Base-by-base conservation (phyloP, 2,113 vertebrate species). In the Cheirogaleus medius region DNA sequence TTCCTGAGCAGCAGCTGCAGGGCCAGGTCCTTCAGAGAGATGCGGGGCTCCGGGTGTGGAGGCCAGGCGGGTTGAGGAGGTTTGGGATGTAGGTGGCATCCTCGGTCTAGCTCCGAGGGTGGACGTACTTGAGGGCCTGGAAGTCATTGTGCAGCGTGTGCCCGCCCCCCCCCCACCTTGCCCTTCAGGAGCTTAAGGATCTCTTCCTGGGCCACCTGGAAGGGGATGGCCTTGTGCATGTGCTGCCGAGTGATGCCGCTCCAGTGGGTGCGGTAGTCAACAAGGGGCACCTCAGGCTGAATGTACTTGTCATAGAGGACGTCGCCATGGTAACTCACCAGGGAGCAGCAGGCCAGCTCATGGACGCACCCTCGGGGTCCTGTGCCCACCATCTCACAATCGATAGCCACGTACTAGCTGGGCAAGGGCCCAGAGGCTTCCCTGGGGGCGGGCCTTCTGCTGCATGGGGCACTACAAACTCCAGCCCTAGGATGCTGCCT, bases 321-420 rank as follows among this genome's bases (percentile, higher is more conserved):
- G 0, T 99, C 98, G 2, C 99, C 99, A 0, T 99, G 90, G 3
- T 99, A 99, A 96, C 98, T 99, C 34, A 99, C 98, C 47, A 99
- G 98, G 0, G 99, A 99, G 97, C 99, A 99, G 11, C 99, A 99
- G 0, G 99, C 99, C 97, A 99, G 95, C 98, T 99, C 99, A 0
- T 99, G 99, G 92, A 97, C 98, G 77, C 97, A 97, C 14, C 99
- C 99, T 0, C 97, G 94, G 0, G 99, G 99, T 1, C 99, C 99
- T 0, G 99, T 99, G 81, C 99, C 99, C 80, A 99, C 99, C 99
- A 99, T 99, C 98, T 99, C 99, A 21, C 99, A 99, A 98, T 99
- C 99, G 11, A 99, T 90, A 4, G 99, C 99, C 97, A 99, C 99
- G 0, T 99, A 98, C 5, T 98, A 99, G 68, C 94, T 0, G 49